Percentiles rank a stretch among this genome's conserved stretches.
Conservation (phyloP, 2,113 vertebrate genomes). For the Ardeotis arabs region DNA sequence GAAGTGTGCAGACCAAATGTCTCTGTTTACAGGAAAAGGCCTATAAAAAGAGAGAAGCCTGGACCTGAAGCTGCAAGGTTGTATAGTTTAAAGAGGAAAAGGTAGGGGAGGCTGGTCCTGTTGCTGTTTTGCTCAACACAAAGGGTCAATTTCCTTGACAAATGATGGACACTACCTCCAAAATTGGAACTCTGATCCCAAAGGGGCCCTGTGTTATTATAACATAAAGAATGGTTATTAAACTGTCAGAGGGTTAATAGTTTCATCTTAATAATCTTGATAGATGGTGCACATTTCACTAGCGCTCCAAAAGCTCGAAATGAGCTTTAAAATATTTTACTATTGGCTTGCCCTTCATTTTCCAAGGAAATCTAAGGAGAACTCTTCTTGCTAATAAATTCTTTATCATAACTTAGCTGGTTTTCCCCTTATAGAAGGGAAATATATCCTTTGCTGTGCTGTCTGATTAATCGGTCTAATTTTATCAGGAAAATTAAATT, state of each 20-base stretch:
- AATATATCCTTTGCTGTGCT: constrained; percentile 50
- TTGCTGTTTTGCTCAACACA: constrained; percentile 71
- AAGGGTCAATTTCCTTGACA: constrained; percentile 67
- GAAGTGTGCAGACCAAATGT: neutral
- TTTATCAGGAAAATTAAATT: constrained; percentile 76
- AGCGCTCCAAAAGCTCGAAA: constrained; percentile 55
- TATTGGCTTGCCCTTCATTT: constrained; percentile 66
- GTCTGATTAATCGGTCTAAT: constrained; percentile 73
- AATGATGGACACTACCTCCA: constrained; percentile 76
- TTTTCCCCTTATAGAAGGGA: constrained; percentile 43
- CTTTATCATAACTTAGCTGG: constrained; percentile 63
- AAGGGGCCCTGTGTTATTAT: constrained; percentile 81
- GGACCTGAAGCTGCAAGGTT: neutral
- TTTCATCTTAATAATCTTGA: constrained; percentile 86
- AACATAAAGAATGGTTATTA: constrained; percentile 86
- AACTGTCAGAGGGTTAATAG: constrained; percentile 81
- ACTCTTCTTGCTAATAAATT: constrained; percentile 65
- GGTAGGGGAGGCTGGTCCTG: neutral
- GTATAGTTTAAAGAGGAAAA: neutral
- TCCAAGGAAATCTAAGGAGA: constrained; percentile 57
- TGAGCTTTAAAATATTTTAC: constrained; percentile 72
- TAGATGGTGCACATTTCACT: constrained; percentile 72
- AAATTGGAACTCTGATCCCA: constrained; percentile 81
- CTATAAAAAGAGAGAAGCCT: neutral
- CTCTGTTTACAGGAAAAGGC: neutral